Evolutionary conservation across 2,113 vertebrate genomes (phyloP).

Genomic region (Anser cygnoides): DNA sequence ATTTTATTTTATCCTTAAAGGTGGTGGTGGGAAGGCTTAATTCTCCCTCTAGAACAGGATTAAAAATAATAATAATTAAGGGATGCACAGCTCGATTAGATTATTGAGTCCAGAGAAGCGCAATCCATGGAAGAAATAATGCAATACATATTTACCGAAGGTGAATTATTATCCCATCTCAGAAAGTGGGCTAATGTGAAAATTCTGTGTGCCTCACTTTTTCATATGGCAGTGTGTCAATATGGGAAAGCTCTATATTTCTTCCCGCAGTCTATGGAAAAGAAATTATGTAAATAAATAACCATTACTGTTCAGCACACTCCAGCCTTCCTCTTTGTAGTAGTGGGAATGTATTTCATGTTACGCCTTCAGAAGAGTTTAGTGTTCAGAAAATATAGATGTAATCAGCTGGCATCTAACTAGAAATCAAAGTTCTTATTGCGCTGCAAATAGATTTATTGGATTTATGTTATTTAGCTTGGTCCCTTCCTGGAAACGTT

Average conservation of each 20-base stretch:
- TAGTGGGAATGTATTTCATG: slow-evolving; percentile 77
- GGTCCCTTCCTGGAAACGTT: slow-evolving; percentile 55
- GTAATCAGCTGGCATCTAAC: slow-evolving; percentile 78
- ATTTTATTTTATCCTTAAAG: not conserved
- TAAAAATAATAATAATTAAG: slow-evolving; percentile 40
- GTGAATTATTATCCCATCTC: slow-evolving; percentile 58
- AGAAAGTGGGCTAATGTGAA: slow-evolving; percentile 63
- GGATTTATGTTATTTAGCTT: slow-evolving; percentile 73
- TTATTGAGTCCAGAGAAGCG: not conserved
- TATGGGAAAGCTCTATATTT: slow-evolving; percentile 75
- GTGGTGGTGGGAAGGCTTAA: not conserved
- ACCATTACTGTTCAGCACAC: slow-evolving; percentile 75
- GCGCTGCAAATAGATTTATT: slow-evolving; percentile 75
- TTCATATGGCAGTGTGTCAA: slow-evolving; percentile 73
- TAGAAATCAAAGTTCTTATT: slow-evolving; percentile 82
- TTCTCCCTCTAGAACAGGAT: not conserved
- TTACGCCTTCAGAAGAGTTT: slow-evolving; percentile 77
- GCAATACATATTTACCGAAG: slow-evolving; percentile 1
- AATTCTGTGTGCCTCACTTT: slow-evolving; percentile 68
- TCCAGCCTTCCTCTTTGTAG: slow-evolving; percentile 69
- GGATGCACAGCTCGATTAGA: not conserved
- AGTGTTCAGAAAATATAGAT: slow-evolving; percentile 80
- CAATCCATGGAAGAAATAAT: slow-evolving; percentile 18
- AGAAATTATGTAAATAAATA: slow-evolving; percentile 86
- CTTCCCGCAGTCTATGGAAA: slow-evolving; percentile 72